Evolutionary conservation across 2,797 vertebrate genomes (phyloP).

Genomic region (Catamblyrhynchus diadema): DNA sequence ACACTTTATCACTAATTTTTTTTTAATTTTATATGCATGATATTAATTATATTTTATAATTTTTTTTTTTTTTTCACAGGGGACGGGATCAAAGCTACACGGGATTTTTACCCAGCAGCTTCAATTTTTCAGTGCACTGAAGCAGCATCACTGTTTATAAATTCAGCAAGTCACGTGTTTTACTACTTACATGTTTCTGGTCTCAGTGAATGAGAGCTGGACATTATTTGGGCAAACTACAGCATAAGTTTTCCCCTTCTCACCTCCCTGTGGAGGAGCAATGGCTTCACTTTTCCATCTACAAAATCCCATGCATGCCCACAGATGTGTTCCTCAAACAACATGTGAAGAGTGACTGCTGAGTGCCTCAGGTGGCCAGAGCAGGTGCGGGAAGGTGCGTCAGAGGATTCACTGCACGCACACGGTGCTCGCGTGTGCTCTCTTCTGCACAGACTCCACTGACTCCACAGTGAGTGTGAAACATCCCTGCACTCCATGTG

Average conservation of each 20-base stretch:
- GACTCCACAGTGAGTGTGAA: neutral
- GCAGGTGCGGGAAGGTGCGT: fast-evolving
- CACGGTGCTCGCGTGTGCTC: fast-evolving
- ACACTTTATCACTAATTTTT: neutral
- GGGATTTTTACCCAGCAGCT: neutral
- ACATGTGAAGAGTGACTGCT: fast-evolving
- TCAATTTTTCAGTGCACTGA: neutral
- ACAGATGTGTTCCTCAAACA: fast-evolving
- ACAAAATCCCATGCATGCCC: neutral
- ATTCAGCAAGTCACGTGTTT: neutral
- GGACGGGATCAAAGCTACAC: neutral
- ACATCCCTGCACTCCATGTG: neutral
- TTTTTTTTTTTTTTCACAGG: neutral
- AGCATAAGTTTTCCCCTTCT: neutral
- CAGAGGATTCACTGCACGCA: fast-evolving
- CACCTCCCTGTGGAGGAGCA: neutral
- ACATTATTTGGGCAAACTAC: neutral
- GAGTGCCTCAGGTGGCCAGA: neutral
- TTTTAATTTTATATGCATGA: neutral
- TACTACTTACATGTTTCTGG: neutral
- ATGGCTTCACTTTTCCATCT: neutral
- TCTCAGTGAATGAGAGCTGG: neutral
- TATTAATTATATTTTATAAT: neutral
- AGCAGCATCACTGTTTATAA: neutral
- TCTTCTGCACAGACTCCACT: neutral